These are phyloP conservation scores for Anas platyrhynchos DNA, from an alignment of 2,113 vertebrate genomes.

Conservation along the genomic window DNA sequence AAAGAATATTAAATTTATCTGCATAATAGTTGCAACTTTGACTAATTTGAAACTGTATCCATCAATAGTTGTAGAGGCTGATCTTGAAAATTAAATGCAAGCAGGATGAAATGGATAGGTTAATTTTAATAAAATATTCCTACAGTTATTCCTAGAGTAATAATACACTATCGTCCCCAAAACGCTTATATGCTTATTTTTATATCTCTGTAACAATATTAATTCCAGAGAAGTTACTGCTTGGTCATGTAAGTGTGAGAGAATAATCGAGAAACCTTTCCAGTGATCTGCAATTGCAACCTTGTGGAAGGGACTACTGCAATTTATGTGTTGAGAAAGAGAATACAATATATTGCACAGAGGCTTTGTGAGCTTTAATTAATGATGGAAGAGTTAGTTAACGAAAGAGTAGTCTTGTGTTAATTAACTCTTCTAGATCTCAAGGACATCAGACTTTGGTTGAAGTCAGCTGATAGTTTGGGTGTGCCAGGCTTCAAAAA, in stretches of 20 bases:
- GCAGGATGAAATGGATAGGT: neutral
- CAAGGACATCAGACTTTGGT: neutral
- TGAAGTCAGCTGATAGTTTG: neutral
- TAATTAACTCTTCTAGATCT: slow-evolving; percentile 23
- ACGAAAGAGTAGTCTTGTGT: neutral
- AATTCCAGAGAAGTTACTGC: neutral
- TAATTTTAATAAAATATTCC: neutral
- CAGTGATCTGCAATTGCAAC: neutral
- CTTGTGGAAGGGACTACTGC: neutral
- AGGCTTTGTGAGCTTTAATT: slow-evolving; percentile 39
- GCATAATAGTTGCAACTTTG: neutral
- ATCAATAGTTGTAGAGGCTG: neutral
- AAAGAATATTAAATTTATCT: neutral
- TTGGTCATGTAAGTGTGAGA: neutral
- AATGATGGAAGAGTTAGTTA: slow-evolving; percentile 24
- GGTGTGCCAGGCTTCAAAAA: neutral
- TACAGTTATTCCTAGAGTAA: neutral
- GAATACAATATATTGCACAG: neutral
- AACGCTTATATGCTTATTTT: neutral
- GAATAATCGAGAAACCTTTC: neutral
- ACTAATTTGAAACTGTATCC: neutral
- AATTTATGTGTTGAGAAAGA: slow-evolving; percentile 32
- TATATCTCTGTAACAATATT: neutral
- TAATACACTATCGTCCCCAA: neutral
- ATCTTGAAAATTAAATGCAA: neutral